Evolutionary conservation across 2,888 invertebrate species (phyloP).

Genomic region (Drosophila differens): DNA sequence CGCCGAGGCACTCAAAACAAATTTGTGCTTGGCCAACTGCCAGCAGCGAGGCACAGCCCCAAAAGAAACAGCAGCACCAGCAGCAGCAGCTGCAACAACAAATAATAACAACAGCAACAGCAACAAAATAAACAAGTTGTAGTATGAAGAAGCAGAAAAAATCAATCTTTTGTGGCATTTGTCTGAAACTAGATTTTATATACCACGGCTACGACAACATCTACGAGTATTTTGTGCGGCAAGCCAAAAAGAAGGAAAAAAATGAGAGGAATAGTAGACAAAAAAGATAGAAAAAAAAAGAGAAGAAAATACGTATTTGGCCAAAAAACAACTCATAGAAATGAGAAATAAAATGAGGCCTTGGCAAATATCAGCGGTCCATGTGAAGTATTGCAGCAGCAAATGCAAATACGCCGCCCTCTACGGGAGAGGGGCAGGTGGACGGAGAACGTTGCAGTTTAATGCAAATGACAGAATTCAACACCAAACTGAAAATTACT

Average conservation of each 20-base stretch:
- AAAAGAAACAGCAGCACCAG: conserved; percentile 30
- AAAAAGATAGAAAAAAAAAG: conserved; percentile 16
- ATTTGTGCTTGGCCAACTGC: conserved; percentile 75
- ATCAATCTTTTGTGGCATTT: conserved; percentile 78
- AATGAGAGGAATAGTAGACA: conserved; percentile 4
- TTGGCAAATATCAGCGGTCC: conserved; percentile 58
- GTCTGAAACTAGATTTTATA: conserved; percentile 72
- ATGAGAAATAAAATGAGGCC: conserved; percentile 64
- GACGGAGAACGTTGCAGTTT: conserved; percentile 15
- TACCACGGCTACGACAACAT: conserved; percentile 50
- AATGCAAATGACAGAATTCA: conserved; percentile 30
- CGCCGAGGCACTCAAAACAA: conserved; percentile 76
- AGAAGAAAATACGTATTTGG: background rate
- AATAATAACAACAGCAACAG: conserved; percentile 44
- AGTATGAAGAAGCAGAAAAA: conserved; percentile 48
- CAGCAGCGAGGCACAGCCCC: conserved; percentile 46
- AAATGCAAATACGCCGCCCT: conserved; percentile 8
- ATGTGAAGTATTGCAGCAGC: conserved; percentile 43
- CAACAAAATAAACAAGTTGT: conserved; percentile 45
- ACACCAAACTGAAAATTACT: conserved; percentile 8
- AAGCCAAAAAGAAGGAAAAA: conserved; percentile 34
- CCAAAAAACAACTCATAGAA: conserved; percentile 37
- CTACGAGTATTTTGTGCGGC: conserved; percentile 61
- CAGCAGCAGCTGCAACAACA: conserved; percentile 35
- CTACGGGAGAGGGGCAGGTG: background rate